Percentiles rank a stretch among this genome's conserved stretches.
phyloP scores from a whole-genome alignment of 2,888 invertebrate genomes.

The Caenorhabditis sp. region DNA sequence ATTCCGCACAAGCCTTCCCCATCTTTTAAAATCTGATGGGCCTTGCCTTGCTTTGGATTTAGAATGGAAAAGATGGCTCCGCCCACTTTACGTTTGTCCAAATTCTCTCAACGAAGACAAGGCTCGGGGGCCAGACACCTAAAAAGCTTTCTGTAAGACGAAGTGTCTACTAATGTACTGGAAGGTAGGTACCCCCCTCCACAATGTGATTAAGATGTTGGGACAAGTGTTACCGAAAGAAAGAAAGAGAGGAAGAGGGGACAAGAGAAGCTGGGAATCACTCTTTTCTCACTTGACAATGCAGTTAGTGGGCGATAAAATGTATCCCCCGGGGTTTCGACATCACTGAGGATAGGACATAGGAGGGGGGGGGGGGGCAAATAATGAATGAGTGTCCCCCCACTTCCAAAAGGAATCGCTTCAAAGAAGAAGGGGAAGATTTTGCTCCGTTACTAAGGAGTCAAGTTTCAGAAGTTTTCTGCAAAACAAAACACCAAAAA shows the following conservation, averaged over 20 bases:
- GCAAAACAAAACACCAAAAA: not conserved
- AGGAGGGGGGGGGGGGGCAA: constrained; percentile 23
- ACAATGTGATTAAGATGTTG: constrained; percentile 51
- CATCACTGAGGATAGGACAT: not conserved
- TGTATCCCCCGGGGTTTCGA: constrained; percentile 49
- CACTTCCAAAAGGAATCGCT: no score
- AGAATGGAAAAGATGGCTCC: constrained; percentile 19
- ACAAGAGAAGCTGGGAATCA: constrained; percentile 33
- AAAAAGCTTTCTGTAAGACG: constrained; percentile 44
- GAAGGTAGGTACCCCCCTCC: constrained; percentile 17
- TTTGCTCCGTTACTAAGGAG: constrained; percentile 32
- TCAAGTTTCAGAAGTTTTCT: constrained; percentile 26
- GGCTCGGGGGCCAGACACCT: no score
- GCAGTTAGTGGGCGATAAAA: constrained; percentile 61
- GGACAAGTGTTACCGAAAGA: constrained; percentile 37
- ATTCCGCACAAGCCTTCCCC: constrained; percentile 7
- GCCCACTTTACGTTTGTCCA: constrained; percentile 43
- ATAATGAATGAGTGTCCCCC: constrained; percentile 52
- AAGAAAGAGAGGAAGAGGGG: not conserved
- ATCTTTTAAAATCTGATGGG: constrained; percentile 26
- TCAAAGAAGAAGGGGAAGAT: no score
- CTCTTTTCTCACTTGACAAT: constrained; percentile 58
- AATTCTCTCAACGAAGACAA: constrained; percentile 5
- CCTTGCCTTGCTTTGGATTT: no score
- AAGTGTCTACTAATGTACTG: constrained; percentile 34